phyloP scores from a whole-genome alignment of 2,113 vertebrate species.

The Corythaeola cristata region DNA sequence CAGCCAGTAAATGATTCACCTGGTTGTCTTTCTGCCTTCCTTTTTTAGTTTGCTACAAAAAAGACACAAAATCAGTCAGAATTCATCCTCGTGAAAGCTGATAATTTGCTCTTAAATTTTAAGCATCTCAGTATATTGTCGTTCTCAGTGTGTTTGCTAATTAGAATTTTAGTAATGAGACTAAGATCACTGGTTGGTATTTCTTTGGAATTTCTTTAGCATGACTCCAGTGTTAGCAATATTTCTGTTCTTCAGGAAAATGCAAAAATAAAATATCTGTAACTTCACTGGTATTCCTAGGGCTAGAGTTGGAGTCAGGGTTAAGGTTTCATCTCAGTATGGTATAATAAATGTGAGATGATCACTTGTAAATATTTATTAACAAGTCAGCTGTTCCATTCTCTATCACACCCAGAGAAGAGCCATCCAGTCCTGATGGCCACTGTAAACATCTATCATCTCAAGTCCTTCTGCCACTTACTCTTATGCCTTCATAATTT shows the following conservation, averaged over 20 bases:
- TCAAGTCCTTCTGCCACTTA: background rate
- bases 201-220: background rate
- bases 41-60: background rate
- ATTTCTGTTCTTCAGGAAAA: background rate
- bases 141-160: background rate
- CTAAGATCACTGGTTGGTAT: background rate
- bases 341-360: background rate
- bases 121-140: background rate
- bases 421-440: background rate
- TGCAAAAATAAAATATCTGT: background rate
- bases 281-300: background rate
- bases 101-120: background rate
- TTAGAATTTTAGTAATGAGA: background rate
- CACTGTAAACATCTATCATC: background rate
- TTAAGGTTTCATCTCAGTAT: background rate
- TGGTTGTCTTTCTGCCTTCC: background rate
- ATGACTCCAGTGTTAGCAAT: background rate
- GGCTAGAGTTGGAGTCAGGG: background rate
- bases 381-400: constrained; percentile 26
- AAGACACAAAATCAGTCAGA: background rate
- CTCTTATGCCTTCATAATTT: background rate
- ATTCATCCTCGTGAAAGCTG: background rate
- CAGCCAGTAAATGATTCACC: background rate
- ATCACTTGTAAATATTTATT: constrained; percentile 8
- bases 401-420: background rate